phyloP scores from a whole-genome alignment of 2,113 vertebrate genomes.

The Ictidomys tridecemlineatus region DNA sequence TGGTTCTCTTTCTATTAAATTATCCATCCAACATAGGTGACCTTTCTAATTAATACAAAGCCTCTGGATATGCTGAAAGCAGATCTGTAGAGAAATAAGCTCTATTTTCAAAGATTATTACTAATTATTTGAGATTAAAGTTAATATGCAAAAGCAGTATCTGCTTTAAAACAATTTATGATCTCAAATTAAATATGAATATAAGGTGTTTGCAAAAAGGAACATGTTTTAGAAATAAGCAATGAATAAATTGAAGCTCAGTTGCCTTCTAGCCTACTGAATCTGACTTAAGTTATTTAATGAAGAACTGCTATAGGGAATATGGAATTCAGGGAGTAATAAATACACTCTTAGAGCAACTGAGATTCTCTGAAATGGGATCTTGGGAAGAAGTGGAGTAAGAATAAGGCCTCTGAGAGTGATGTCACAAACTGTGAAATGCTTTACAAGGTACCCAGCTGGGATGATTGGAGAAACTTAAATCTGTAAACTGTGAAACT shows the following conservation, averaged over 20 bases:
- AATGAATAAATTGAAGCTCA: constrained; percentile 36
- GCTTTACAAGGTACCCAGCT: background rate
- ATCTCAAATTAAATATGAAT: background rate
- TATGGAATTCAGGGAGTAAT: background rate
- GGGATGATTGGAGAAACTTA: background rate
- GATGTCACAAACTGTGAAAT: background rate
- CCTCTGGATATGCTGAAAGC: background rate
- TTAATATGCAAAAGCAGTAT: background rate
- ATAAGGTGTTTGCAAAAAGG: background rate
- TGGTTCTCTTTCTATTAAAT: background rate
- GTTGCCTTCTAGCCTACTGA: background rate
- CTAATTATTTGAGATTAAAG: constrained; percentile 50
- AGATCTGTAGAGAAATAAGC: background rate
- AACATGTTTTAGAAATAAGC: background rate
- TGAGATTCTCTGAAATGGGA: background rate
- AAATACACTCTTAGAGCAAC: background rate
- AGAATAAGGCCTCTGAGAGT: background rate
- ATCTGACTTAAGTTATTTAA: constrained; percentile 23
- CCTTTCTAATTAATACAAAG: background rate
- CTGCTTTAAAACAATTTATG: background rate
- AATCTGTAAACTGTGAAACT: background rate
- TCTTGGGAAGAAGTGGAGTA: background rate
- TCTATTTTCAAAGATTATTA: constrained; percentile 53
- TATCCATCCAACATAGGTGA: background rate
- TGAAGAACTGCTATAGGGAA: background rate